Evolutionary conservation across 2,888 invertebrate genomes (phyloP), one percentile per base, ranked within the genome.

Genomic region (Heliconius aoede): DNA sequence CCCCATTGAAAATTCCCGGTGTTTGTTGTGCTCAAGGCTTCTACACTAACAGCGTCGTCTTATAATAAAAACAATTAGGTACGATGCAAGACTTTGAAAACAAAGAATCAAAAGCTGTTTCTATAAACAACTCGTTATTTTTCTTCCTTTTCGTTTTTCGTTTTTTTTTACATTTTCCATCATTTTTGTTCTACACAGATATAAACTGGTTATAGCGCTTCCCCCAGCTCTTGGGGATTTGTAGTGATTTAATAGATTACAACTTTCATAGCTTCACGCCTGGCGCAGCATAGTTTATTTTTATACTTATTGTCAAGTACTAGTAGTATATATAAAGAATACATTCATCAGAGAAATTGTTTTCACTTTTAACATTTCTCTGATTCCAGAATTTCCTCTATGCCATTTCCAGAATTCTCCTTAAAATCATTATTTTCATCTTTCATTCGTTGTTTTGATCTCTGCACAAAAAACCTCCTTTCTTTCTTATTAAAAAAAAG

Each of bases 1-100:
- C n/a, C n/a, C n/a, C 72, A 72, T 61, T 60, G 58, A 72, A 72
- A 60, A 60, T 40, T 60, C 36, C 72, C 60, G 4, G 60, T 61
- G 58, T 61, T 61, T 72, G 21, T 60, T 36, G 18, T 60, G 36
- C 58, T 72, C 28, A 40, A 36, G 55, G 55, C 69, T 69, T 55
- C 30, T 69, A 30, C 55, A 69, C 55, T 55, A 51, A 55, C 55
- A 15, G 13, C 69, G 15, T 32, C 69, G 55, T 69, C 69, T 69
- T 30, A 55, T 55, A 69, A 55, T 30, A 69, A 69, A 65, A 55
- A 69, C 30, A 55, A 13, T 32, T 26, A 60, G 24, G 24, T 30
- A 30, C 55, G 32, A 69, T 55, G 28, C 24, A 15, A 55, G 55
- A 55, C n/a, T 30, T 69, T 69, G 24, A 55, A 55, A 28, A n/a